Conservation (phyloP, 1,140 invertebrate species). For the Achroia grisella region DNA sequence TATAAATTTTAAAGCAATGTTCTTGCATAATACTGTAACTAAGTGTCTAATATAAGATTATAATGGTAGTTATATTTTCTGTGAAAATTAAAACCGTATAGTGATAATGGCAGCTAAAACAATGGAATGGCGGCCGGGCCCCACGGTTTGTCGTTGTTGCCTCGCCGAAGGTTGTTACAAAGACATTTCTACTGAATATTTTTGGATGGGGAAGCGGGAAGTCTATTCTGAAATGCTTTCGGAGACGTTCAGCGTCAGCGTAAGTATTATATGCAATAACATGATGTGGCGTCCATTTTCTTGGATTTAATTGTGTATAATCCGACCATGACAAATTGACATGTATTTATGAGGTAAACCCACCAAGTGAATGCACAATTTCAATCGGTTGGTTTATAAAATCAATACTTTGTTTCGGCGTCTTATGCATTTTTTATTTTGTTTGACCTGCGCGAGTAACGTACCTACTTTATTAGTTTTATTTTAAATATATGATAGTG, state of each 20-base stretch:
- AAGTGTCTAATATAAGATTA: constrained; percentile 22
- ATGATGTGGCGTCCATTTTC: constrained; percentile 15
- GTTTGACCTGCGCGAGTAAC: no score
- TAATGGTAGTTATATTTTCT: constrained; percentile 36
- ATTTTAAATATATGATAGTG: no score
- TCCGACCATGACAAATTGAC: constrained; percentile 7
- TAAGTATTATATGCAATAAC: constrained; percentile 19
- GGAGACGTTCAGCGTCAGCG: constrained; percentile 43
- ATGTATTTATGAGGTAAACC: background rate
- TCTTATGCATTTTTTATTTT: background rate
- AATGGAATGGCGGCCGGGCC: constrained; percentile 54
- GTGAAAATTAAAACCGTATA: constrained; percentile 29
- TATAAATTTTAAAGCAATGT: constrained; percentile 5
- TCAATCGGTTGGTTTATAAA: constrained; percentile 15
- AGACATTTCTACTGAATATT: constrained; percentile 66
- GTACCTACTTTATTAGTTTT: no score
- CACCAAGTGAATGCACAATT: background rate
- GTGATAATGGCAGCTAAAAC: constrained; percentile 50
- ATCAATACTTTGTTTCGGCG: constrained; percentile 3
- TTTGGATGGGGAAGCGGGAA: constrained; percentile 65
- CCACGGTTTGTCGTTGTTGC: constrained; percentile 60
- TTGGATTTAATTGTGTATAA: constrained; percentile 2
- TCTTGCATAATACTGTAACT: constrained; percentile 10
- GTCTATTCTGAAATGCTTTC: constrained; percentile 59
- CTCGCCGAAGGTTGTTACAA: constrained; percentile 60